These are phyloP conservation scores for Anguilla pacifica DNA, from an alignment of 2,797 vertebrate species.

Conservation along the genomic window DNA sequence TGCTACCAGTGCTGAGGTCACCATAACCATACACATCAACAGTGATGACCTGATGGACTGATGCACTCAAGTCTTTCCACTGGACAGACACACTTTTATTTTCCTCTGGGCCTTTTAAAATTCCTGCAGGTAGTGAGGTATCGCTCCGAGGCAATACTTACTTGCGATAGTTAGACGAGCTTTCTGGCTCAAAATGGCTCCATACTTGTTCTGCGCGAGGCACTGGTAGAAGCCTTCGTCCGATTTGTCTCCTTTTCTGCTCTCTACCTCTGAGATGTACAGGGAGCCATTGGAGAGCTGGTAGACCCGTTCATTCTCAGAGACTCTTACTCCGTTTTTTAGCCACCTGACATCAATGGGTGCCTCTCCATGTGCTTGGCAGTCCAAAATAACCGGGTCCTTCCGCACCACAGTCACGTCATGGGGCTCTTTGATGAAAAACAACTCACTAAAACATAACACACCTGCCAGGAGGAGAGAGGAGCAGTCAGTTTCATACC, in stretches of 20 bases:
- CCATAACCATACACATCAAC: background rate
- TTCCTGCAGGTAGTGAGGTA: background rate
- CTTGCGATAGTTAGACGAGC: conserved; percentile 89
- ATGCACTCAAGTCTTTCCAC: background rate
- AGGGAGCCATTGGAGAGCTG: conserved; percentile 88
- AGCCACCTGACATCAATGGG: conserved; percentile 89
- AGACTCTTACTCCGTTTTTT: conserved; percentile 82
- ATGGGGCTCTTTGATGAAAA: conserved; percentile 89
- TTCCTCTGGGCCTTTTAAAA: background rate
- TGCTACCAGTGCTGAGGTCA: background rate
- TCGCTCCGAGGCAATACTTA: conserved; percentile 71
- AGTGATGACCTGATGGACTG: background rate
- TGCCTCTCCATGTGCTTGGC: conserved; percentile 87
- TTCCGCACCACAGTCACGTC: conserved; percentile 80
- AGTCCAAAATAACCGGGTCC: conserved; percentile 82
- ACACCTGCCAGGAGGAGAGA: conserved; percentile 66
- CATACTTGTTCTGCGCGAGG: conserved; percentile 90
- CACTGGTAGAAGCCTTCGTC: conserved; percentile 96
- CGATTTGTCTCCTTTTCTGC: conserved; percentile 74
- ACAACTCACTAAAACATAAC: conserved; percentile 87
- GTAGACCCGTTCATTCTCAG: conserved; percentile 79
- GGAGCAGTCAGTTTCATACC: background rate
- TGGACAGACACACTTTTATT: background rate
- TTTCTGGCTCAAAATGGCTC: conserved; percentile 95
- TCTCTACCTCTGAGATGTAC: conserved; percentile 83